Percentiles rank a stretch among this genome's conserved stretches.
Conservation (phyloP, 2,113 vertebrate genomes). For the Archilochus colubris region DNA sequence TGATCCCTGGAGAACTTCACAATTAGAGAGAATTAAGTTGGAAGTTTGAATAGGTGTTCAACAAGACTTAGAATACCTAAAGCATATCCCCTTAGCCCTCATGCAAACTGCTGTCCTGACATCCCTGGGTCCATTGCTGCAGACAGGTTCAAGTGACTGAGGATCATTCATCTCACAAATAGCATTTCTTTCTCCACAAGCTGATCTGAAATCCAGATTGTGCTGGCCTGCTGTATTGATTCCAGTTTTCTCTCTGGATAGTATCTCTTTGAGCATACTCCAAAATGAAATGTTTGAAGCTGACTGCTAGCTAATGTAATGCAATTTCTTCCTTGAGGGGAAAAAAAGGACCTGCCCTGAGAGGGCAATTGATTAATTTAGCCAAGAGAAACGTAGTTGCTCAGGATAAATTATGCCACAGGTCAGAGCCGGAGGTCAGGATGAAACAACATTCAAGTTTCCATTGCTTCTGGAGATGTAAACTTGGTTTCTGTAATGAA, state of each 20-base stretch:
- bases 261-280: background rate
- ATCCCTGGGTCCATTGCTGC: background rate
- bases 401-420: conserved; percentile 6
- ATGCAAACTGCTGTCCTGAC: background rate
- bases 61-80: background rate
- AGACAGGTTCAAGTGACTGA: background rate
- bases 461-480: conserved; percentile 3
- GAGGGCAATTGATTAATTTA: conserved; percentile 51
- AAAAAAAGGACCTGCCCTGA: conserved; percentile 8
- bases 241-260: conserved; percentile 19
- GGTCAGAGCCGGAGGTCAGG: conserved; percentile 20
- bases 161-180: conserved; percentile 10
- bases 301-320: conserved; percentile 19
- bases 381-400: conserved; percentile 8
- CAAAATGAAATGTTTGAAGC: conserved; percentile 31
- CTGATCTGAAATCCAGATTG: conserved; percentile 48
- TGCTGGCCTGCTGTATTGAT: conserved; percentile 26
- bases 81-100: background rate
- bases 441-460: background rate
- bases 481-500: conserved; percentile 35
- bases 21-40: background rate
- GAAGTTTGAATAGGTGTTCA: background rate
- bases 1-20: background rate
- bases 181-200: background rate
- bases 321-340: conserved; percentile 13